These are phyloP conservation scores for Hydropsyche tenuis DNA, from an alignment of 1,140 invertebrate species.

Conservation along the genomic window DNA sequence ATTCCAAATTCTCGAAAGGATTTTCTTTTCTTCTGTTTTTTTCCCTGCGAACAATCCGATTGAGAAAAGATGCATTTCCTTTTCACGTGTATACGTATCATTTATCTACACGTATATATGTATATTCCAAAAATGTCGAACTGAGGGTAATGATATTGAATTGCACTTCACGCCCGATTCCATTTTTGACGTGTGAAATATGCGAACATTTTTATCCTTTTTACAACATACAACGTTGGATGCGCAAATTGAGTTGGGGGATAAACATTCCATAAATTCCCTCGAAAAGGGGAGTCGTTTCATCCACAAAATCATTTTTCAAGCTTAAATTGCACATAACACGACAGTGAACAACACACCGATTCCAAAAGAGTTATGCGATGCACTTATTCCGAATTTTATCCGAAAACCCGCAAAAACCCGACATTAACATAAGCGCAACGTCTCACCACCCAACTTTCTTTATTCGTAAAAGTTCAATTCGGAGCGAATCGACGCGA, in stretches of 20 bases:
- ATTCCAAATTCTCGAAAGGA: too few species aligned
- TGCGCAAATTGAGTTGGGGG: background rate
- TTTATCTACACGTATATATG: background rate
- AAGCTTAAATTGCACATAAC: background rate
- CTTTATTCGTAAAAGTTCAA: too few species aligned
- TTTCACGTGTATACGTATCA: background rate
- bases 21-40: background rate
- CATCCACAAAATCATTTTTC: too few species aligned
- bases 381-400: too few species aligned
- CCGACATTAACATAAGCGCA: too few species aligned
- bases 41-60: background rate
- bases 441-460: too few species aligned
- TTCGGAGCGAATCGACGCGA: background rate
- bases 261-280: background rate
- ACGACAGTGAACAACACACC: background rate
- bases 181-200: constrained; percentile 11
- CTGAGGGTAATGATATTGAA: background rate
- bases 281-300: background rate
- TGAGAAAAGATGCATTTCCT: background rate
- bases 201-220: constrained; percentile 7
- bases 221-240: background rate
- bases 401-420: too few species aligned
- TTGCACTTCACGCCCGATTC: background rate
- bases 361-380: too few species aligned
- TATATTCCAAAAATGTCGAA: background rate